A percentile compares a stretch with the other conserved stretches of the same genome.
Evolutionary conservation across 2,113 vertebrate genomes (phyloP).

Genomic region (Actinemys pallida): DNA sequence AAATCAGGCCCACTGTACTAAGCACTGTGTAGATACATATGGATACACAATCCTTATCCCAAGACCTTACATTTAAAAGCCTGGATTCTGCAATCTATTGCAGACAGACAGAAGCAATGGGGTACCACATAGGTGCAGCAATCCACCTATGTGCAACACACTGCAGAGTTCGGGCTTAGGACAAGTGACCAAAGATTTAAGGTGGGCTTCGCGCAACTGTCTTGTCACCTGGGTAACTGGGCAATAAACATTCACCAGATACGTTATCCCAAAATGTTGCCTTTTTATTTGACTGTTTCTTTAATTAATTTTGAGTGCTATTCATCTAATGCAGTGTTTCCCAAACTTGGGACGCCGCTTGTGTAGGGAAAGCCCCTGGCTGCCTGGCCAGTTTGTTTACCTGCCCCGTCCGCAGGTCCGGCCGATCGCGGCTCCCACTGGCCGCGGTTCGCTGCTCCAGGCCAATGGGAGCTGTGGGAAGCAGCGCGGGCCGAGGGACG

Average conservation of each 20-base stretch:
- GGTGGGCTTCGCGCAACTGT: background rate
- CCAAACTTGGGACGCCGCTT: no score
- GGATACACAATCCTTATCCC: background rate
- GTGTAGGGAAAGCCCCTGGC: no score
- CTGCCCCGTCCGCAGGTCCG: no score
- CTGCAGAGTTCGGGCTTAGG: background rate
- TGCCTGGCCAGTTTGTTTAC: no score
- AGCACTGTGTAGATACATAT: background rate
- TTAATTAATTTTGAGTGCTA: background rate
- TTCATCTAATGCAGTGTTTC: background rate
- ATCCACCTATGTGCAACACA: background rate
- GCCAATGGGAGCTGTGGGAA: no score
- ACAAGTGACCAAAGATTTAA: background rate
- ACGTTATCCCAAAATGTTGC: background rate
- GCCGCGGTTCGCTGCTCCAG: no score
- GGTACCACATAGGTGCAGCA: background rate
- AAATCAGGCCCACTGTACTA: background rate
- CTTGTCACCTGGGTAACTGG: background rate
- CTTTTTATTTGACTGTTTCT: background rate
- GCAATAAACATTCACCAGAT: background rate
- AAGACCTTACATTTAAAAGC: background rate
- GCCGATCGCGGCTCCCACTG: no score
- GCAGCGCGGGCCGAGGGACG: no score
- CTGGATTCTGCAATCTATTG: background rate
- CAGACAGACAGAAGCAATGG: background rate